Evolutionary conservation across 2,888 invertebrate genomes (phyloP), one percentile per base, ranked within the genome.

Genomic region (Callyntrura sp.): DNA sequence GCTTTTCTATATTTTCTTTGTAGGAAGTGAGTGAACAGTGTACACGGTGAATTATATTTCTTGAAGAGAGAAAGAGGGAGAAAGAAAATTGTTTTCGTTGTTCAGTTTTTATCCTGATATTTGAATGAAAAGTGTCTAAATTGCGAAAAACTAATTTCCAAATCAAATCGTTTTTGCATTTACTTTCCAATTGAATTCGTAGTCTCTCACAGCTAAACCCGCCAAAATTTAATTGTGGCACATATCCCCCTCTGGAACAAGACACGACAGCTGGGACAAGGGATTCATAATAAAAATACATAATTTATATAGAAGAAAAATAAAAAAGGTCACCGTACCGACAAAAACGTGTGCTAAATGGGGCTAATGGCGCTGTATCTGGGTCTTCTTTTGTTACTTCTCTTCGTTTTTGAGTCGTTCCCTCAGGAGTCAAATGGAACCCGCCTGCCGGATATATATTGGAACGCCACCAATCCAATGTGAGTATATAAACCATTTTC

Each of bases 381-480:
- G 94, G 94, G 95, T 93, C 94, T 95, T 93, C 95, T 95, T 94
- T 94, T 95, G 93, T 94, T 95, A 90, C 94, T 95, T 94, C 94
- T 95, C 93, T 94, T 95, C 93, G 95, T 95, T 94, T 95, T 95
- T 95, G 95, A 95, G 94, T 95, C 95, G 93, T 94, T 95, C 94
- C 95, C 95, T 51, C 94, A 95, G 93, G 95, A 95, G 94, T 95
- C 95, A 93, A 95, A 95, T 93, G 95, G 95, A 94, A 94, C 95
- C 93, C 94, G 94, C 92, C 94, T 95, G 92, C 95, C 95, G 94
- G 95, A 95, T 94, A 95, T 95, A 94, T 95, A 95, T 94, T 95
- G 95, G 95, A 95, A 95, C 94, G 95, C 95, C 93, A 95, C 95
- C 94, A 95, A 95, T 94, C 95, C 95, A 94, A 95, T 95, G 95